Evolutionary conservation across 2,797 vertebrate genomes (phyloP).

Genomic region (Vultur gryphus): DNA sequence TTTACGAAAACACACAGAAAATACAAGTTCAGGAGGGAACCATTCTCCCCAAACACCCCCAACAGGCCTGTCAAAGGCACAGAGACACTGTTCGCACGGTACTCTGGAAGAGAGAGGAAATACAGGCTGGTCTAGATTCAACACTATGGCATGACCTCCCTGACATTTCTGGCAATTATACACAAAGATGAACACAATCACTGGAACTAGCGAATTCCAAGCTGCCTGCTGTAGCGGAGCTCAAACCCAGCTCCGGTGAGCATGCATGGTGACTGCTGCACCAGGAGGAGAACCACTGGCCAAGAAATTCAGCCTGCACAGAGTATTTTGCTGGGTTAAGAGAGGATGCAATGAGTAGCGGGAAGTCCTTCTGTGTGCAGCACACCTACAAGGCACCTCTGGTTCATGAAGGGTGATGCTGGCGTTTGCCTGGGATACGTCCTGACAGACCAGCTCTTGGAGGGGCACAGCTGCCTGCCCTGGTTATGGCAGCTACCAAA

Average conservation of each 20-base stretch:
- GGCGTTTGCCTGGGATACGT: rapidly evolving
- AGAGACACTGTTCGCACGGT: not conserved
- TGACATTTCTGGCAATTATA: not conserved
- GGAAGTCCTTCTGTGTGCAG: not conserved
- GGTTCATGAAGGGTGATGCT: not conserved
- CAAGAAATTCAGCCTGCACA: not conserved
- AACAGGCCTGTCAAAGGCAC: not conserved
- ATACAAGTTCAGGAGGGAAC: not conserved
- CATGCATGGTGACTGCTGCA: rapidly evolving
- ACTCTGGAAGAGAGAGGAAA: not conserved
- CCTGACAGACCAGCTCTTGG: not conserved
- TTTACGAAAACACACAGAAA: not conserved
- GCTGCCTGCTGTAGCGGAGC: not conserved
- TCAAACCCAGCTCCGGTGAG: rapidly evolving
- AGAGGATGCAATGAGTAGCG: not conserved
- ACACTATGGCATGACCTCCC: not conserved
- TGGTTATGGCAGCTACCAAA: not conserved
- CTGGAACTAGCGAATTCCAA: not conserved
- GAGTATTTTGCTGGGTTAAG: not conserved
- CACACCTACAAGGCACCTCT: not conserved
- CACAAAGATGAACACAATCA: not conserved
- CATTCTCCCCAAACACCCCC: not conserved
- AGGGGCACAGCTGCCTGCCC: not conserved
- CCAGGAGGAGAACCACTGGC: not conserved
- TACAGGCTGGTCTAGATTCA: not conserved